Evolutionary conservation across 1,140 invertebrate species (phyloP).

Genomic region (Antheraea mylitta): DNA sequence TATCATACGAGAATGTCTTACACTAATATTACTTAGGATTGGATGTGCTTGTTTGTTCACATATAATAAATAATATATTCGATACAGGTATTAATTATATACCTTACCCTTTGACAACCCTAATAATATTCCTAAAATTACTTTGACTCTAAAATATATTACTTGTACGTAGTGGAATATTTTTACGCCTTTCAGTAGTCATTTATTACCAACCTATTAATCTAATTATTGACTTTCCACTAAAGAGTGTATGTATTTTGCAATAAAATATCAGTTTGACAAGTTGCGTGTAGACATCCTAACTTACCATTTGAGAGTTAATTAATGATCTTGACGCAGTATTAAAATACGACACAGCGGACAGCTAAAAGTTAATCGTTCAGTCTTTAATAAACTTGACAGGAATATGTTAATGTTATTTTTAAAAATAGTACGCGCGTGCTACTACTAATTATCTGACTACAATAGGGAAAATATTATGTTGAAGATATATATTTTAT

Average conservation of each 20-base stretch:
- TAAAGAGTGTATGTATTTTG: constrained; percentile 7
- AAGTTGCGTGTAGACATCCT: constrained; percentile 9
- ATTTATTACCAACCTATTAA: constrained; percentile 9
- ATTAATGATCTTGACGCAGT: not conserved
- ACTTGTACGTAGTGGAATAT: not conserved
- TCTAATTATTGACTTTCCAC: constrained; percentile 25
- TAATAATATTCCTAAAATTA: not conserved
- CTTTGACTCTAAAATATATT: not conserved
- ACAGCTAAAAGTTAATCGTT: not conserved
- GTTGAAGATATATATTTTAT: no score
- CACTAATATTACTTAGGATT: no score
- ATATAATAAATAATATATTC: no score
- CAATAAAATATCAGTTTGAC: constrained; percentile 21
- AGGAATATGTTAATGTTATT: not conserved
- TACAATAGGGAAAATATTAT: not conserved
- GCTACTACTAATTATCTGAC: no score
- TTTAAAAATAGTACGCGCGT: not conserved
- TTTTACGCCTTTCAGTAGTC: not conserved
- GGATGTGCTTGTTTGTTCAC: no score
- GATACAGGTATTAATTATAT: no score
- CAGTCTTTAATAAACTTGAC: not conserved
- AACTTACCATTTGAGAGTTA: not conserved
- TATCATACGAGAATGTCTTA: no score
- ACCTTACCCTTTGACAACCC: not conserved
- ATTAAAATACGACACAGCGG: not conserved